These are phyloP conservation scores for Machimus rusticus DNA, from an alignment of 2,888 invertebrate species.

Conservation along the genomic window DNA sequence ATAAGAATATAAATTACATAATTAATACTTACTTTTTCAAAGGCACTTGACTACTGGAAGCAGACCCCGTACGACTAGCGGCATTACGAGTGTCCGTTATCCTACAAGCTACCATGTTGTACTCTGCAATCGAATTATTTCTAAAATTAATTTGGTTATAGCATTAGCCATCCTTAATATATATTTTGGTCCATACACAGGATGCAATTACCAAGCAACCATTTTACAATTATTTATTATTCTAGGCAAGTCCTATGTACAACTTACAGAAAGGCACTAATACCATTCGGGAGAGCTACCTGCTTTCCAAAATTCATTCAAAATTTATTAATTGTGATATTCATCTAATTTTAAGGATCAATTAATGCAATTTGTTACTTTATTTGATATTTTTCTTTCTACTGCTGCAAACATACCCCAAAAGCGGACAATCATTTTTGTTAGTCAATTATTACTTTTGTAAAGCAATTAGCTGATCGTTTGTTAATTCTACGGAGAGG, in stretches of 20 bases:
- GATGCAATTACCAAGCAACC: constrained; percentile 46
- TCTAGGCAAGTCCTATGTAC: background rate
- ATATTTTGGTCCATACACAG: constrained; percentile 47
- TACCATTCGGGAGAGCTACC: background rate
- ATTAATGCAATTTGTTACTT: background rate
- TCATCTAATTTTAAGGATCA: background rate
- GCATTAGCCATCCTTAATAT: constrained; percentile 62
- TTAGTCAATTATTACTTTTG: background rate
- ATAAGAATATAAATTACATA: background rate
- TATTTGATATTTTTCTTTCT: background rate
- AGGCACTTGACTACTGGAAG: constrained; percentile 96
- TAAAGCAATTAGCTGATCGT: constrained; percentile 18
- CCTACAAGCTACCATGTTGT: constrained; percentile 98
- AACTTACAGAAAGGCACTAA: background rate
- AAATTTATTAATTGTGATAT: background rate
- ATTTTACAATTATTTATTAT: constrained; percentile 2
- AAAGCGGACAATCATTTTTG: background rate
- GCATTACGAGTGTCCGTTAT: constrained; percentile 93
- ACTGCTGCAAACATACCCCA: constrained; percentile 1
- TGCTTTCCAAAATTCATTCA: background rate
- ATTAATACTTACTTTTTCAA: constrained; percentile 89
- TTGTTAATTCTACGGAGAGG: constrained; percentile 24
- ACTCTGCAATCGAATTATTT: constrained; percentile 87
- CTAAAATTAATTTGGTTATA: constrained; percentile 66
- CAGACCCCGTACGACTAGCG: constrained; percentile 70